These are phyloP conservation scores for Siderastrea radians DNA, from an alignment of 92 coral and sea anemone species.

Conservation along the genomic window DNA sequence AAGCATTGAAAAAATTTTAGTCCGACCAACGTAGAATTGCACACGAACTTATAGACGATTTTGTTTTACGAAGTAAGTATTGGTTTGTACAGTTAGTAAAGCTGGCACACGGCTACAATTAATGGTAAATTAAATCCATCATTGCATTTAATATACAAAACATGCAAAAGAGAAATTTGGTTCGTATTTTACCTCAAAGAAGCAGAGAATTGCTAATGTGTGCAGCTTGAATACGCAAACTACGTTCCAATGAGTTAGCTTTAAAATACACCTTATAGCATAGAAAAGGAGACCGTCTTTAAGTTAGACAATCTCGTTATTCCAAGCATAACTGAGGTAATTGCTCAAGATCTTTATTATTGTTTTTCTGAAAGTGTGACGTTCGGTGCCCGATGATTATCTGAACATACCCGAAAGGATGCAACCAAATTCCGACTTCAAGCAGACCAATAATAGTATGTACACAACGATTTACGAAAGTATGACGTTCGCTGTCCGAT, in stretches of 20 bases:
- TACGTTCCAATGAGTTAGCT: background rate
- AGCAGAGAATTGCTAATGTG: background rate
- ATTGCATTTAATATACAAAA: too few species aligned
- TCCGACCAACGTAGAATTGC: background rate
- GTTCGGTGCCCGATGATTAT: background rate
- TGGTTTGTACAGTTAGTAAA: background rate
- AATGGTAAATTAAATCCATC: background rate
- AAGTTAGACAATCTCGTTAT: too few species aligned
- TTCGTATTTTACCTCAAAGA: background rate
- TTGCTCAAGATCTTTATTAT: too few species aligned
- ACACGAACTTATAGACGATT: background rate
- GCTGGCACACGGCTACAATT: background rate
- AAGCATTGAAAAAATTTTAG: background rate
- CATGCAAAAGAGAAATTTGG: background rate
- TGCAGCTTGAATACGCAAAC: background rate
- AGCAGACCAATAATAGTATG: too few species aligned
- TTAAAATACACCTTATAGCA: too few species aligned
- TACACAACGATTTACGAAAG: too few species aligned
- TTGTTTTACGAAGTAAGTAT: background rate
- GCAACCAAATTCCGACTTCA: too few species aligned
- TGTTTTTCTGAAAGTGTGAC: background rate
- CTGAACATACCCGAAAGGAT: too few species aligned
- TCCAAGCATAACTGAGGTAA: too few species aligned
- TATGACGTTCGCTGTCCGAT: background rate
- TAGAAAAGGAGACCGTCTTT: too few species aligned